Base-by-base conservation (phyloP, 2,113 vertebrate genomes). In the Plectropomus leopardus region DNA sequence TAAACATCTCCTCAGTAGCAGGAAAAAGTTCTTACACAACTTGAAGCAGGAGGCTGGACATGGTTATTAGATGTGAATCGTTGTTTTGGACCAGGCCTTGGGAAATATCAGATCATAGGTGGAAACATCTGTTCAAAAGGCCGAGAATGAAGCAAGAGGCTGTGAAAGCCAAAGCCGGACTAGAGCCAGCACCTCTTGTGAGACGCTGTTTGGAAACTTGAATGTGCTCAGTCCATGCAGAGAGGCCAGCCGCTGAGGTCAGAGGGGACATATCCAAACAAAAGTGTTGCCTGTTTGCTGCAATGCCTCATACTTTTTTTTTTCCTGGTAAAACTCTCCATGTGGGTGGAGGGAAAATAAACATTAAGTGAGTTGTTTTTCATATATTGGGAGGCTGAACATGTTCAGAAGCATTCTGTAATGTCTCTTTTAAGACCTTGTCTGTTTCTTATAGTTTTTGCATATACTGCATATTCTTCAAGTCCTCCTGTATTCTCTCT, bases 71-170 rank as follows among this genome's bases (percentile, higher is more conserved):
- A 83, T 72, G 80, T 83, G 74, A 87, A 69, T 86, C 30, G 69
- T 57, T 78, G 40, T 75, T 89, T 84, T 92, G 90, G 90, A 92
- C 17, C 55, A 0, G 26, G 65, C 66, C 11, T 63, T 68, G 77
- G 93, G 91, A 93, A 94, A 92, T 66, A 81, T 86, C 34, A 23
- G 84, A 83, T 94, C 93, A 93, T 90, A 67, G 85, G 82, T 91
- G 91, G 91, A 93, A 93, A 93, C 83, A 87, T 92, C 72, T 90
- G 85, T 80, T 89, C 65, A 72, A 47, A 88, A 69, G 76, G 63
- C 83, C 8, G 68, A 53, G 79, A 84, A 73, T 72, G 54, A 83
- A 86, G 84, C 77, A 67, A 67, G 55, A 65, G 73, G 75, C 80
- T 28, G 3, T 71, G 76, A 64, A 72, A 76, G 80, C 82, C 79